Percentiles rank a stretch among this genome's conserved stretches.
These are phyloP conservation scores for Rhinichthys klamathensis DNA, from an alignment of 2,113 vertebrate genomes.

Conservation along the genomic window DNA sequence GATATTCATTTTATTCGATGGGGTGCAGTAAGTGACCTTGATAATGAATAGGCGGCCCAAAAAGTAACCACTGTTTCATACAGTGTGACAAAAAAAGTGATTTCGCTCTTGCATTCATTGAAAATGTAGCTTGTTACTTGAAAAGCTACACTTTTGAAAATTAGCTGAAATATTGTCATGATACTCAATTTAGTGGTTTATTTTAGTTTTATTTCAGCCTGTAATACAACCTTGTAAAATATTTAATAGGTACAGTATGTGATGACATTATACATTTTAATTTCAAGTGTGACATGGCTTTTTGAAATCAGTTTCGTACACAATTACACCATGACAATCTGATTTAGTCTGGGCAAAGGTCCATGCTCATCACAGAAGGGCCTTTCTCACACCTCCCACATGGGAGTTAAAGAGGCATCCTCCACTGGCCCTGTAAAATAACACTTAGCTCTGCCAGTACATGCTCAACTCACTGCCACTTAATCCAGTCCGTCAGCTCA, in stretches of 20 bases:
- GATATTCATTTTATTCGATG: not conserved
- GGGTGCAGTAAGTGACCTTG: too few relatives aligned
- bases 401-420: constrained; percentile 1
- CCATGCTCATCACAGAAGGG: not conserved
- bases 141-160: not conserved
- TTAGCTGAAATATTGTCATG: not conserved
- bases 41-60: not conserved
- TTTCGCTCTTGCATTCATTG: not conserved
- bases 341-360: constrained; percentile 11
- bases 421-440: constrained; percentile 60
- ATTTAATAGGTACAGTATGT: not conserved
- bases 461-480: constrained; percentile 64
- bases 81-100: not conserved
- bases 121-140: not conserved
- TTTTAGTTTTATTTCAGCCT: not conserved
- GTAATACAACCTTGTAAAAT: not conserved
- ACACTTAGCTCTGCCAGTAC: constrained; percentile 67
- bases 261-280: not conserved
- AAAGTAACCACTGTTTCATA: not conserved
- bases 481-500: constrained; percentile 68
- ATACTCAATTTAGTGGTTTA: not conserved
- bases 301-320: not conserved
- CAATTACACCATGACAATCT: not conserved
- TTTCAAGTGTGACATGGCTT: not conserved
- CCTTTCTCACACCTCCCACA: constrained; percentile 31